Percentiles rank a stretch among this genome's conserved stretches.
phyloP scores from a whole-genome alignment of 2,888 invertebrate species.

The Papilio gigon region DNA sequence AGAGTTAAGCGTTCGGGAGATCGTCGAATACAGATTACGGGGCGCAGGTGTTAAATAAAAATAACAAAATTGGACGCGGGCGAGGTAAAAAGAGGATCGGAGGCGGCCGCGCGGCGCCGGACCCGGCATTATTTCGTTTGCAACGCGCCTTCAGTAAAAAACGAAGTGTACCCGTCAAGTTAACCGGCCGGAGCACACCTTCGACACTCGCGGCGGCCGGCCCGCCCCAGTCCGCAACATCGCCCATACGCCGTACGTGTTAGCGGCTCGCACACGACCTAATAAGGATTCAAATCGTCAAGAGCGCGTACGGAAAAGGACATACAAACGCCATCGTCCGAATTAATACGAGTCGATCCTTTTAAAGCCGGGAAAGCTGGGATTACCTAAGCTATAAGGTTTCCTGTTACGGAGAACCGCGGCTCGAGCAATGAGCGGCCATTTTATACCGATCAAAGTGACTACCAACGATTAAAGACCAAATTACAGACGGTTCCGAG shows the following conservation, averaged over 20 bases:
- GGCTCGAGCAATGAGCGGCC: slow-evolving; percentile 21
- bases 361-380: slow-evolving; percentile 34
- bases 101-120: slow-evolving; percentile 78
- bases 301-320: slow-evolving; percentile 48
- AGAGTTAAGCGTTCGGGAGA: slow-evolving; percentile 81
- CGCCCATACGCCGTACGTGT: slow-evolving; percentile 68
- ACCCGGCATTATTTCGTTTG: slow-evolving; percentile 74
- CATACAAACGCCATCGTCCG: neutral
- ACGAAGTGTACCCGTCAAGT: slow-evolving; percentile 66
- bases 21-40: slow-evolving; percentile 80
- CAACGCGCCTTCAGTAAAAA: slow-evolving; percentile 71
- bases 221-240: slow-evolving; percentile 54
- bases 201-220: slow-evolving; percentile 61
- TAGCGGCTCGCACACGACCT: slow-evolving; percentile 46
- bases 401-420: slow-evolving; percentile 21
- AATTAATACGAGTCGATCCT: slow-evolving; percentile 31
- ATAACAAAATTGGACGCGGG: slow-evolving; percentile 78
- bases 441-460: slow-evolving; percentile 39
- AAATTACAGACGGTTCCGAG: slow-evolving; percentile 66
- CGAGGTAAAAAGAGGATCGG: slow-evolving; percentile 73
- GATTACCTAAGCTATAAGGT: slow-evolving; percentile 27
- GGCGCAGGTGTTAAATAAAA: slow-evolving; percentile 83
- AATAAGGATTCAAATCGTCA: slow-evolving; percentile 56
- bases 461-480: slow-evolving; percentile 65
- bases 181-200: slow-evolving; percentile 60